phyloP scores from a whole-genome alignment of 1,140 invertebrate genomes.

The Drosophila yakuba region DNA sequence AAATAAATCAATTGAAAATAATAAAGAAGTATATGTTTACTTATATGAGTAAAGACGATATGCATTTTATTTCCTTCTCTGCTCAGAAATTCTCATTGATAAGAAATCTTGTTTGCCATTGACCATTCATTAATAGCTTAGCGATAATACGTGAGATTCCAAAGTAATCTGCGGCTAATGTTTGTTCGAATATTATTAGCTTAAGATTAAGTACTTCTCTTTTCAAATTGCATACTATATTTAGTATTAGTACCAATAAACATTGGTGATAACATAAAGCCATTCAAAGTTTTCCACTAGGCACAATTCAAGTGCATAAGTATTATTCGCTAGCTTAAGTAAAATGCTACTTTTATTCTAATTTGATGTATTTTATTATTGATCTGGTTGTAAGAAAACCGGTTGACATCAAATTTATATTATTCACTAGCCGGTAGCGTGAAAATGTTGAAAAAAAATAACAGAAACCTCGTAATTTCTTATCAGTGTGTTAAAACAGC shows the following conservation, averaged over 20 bases:
- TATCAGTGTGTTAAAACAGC: constrained; percentile 11
- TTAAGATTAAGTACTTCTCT: constrained; percentile 9
- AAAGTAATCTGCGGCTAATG: constrained; percentile 4
- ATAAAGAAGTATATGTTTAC: background rate
- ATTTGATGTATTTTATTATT: no score
- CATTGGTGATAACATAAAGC: background rate
- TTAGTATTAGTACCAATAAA: background rate
- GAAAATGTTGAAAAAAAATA: background rate
- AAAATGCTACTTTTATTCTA: no score
- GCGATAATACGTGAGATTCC: background rate
- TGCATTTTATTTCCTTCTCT: background rate
- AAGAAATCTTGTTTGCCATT: background rate
- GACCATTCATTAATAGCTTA: constrained; percentile 8
- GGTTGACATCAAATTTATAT: no score
- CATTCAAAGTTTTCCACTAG: background rate
- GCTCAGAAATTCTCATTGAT: constrained; percentile 5
- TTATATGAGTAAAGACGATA: background rate
- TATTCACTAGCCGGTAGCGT: no score
- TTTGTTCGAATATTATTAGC: constrained; percentile 10
- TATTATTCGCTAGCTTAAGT: no score
- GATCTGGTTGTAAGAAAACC: no score
- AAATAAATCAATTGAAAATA: background rate
- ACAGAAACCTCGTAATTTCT: constrained; percentile 3
- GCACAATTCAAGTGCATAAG: no score
- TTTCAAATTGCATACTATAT: background rate